These are phyloP conservation scores for Brenthis daphne DNA, from an alignment of 2,888 invertebrate genomes.

Conservation along the genomic window DNA sequence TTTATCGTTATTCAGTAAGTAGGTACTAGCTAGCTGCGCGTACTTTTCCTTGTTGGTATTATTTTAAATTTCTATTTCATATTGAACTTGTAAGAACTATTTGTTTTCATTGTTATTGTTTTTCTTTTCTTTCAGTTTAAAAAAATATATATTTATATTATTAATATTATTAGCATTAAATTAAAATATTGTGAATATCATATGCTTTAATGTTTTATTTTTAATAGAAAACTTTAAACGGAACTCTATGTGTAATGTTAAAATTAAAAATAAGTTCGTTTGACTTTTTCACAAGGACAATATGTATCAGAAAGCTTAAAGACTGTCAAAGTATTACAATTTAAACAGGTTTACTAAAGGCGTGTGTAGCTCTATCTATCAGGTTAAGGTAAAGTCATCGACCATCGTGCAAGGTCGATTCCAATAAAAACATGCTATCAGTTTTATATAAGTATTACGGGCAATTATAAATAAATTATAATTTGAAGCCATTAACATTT, in stretches of 20 bases:
- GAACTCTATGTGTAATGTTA: no score
- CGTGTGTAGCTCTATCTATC: conserved; percentile 24
- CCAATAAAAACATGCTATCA: conserved; percentile 6
- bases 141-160: no score
- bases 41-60: conserved; percentile 74
- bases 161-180: no score
- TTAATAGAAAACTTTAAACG: no score
- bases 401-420: conserved; percentile 28
- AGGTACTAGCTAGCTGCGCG: conserved; percentile 47
- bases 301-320: conserved; percentile 8
- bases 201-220: no score
- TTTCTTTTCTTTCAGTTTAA: no score
- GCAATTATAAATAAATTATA: background rate
- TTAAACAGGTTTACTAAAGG: conserved; percentile 31
- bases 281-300: background rate
- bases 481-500: background rate
- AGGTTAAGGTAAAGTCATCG: conserved; percentile 34
- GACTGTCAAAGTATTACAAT: conserved; percentile 24
- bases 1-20: conserved; percentile 54
- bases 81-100: no score
- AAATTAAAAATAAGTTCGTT: no score
- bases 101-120: no score
- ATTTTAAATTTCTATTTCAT: conserved; percentile 50
- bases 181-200: no score
- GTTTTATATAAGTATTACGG: background rate